Percentiles rank a stretch among this genome's conserved stretches.
phyloP scores from a whole-genome alignment of 2,113 vertebrate genomes.

The Vidua macroura region DNA sequence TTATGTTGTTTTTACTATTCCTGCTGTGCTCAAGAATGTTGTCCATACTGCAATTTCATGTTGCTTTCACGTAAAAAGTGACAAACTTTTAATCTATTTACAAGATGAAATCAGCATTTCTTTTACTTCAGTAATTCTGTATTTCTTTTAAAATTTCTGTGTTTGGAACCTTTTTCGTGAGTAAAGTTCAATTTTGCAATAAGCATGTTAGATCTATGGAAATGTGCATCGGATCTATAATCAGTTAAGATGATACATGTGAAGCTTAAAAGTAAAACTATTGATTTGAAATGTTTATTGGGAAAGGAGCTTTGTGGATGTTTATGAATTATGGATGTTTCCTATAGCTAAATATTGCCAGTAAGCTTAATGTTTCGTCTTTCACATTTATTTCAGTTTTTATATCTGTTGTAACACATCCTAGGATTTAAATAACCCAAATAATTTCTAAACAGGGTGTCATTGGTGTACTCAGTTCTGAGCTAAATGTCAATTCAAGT shows the following conservation, averaged over 20 bases:
- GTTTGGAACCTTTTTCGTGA: background rate
- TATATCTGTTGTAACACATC: background rate
- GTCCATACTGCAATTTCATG: background rate
- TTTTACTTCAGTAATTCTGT: background rate
- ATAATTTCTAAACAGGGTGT: background rate
- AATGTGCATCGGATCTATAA: background rate
- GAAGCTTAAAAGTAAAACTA: background rate
- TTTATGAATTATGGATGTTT: background rate
- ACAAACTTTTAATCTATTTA: background rate
- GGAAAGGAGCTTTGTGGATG: background rate
- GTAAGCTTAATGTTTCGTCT: background rate
- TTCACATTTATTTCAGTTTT: background rate
- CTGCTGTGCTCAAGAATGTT: background rate
- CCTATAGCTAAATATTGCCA: background rate
- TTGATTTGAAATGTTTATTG: slow-evolving; percentile 7
- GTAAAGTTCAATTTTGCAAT: background rate
- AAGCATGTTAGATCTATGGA: background rate
- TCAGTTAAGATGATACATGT: background rate
- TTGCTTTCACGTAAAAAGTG: background rate
- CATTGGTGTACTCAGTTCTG: background rate
- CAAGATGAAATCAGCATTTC: background rate
- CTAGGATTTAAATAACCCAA: background rate
- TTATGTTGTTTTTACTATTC: background rate
- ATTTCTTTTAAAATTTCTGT: background rate
- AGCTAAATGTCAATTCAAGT: background rate